These are phyloP conservation scores for Cyrtonyx montezumae DNA, from an alignment of 2,113 vertebrate genomes.

Conservation along the genomic window DNA sequence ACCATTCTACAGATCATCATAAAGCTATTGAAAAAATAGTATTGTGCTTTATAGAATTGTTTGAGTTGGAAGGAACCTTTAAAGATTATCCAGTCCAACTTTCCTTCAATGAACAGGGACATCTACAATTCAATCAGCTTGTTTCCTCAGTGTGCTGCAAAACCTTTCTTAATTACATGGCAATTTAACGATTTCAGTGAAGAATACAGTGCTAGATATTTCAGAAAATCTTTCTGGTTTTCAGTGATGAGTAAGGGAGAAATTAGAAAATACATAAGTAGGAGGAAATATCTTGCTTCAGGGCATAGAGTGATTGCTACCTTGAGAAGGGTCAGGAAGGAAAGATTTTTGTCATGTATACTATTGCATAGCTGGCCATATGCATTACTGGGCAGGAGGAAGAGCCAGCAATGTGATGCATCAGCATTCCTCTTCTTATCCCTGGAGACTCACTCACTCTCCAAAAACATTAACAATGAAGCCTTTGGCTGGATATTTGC, in stretches of 20 bases:
- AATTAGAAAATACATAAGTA: background rate
- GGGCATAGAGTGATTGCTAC: background rate
- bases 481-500: background rate
- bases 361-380: background rate
- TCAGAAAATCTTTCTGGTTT: background rate
- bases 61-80: background rate
- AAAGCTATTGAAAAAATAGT: background rate
- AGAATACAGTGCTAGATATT: background rate
- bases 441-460: background rate
- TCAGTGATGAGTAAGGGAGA: background rate
- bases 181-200: background rate
- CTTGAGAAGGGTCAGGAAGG: background rate
- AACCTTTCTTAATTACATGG: background rate
- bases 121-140: background rate
- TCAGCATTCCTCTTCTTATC: background rate
- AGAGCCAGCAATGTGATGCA: background rate
- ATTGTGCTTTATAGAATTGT: background rate
- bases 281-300: background rate
- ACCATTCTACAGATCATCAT: background rate
- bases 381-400: background rate
- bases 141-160: background rate
- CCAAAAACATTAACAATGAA: background rate
- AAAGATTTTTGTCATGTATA: background rate
- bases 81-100: background rate
- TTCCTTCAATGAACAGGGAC: background rate